Evolutionary conservation across 2,888 invertebrate genomes (phyloP).

Genomic region (Acrocyrtus sp.): DNA sequence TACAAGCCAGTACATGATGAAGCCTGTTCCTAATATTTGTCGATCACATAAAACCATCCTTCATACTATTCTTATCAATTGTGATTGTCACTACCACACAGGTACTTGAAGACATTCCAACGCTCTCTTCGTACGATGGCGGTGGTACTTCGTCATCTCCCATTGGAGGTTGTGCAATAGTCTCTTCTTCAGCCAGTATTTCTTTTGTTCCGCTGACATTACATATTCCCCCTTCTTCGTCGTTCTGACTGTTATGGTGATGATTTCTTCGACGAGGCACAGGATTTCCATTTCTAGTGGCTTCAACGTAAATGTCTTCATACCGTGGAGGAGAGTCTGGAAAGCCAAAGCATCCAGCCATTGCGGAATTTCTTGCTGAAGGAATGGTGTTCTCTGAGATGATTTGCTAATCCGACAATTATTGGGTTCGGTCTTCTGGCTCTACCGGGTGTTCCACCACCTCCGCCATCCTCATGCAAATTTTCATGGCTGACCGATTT

Average conservation of each 20-base stretch:
- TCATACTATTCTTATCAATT: background rate
- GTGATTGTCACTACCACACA: conserved; percentile 10
- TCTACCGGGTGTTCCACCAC: background rate
- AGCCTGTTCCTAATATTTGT: too few relatives aligned
- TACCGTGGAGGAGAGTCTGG: conserved; percentile 44
- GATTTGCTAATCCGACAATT: conserved; percentile 41
- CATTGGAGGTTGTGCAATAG: background rate
- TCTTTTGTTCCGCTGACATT: conserved; percentile 17
- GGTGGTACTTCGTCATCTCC: conserved; percentile 19
- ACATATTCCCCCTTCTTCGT: background rate
- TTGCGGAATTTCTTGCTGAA: conserved; percentile 30
- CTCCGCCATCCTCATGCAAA: conserved; percentile 12
- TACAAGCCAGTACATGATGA: too few relatives aligned
- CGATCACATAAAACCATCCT: background rate
- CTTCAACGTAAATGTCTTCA: conserved; percentile 32
- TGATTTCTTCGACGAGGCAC: too few relatives aligned
- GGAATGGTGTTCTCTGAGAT: conserved; percentile 44
- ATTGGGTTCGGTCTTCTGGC: conserved; percentile 36
- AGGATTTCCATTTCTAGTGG: background rate
- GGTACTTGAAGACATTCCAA: conserved; percentile 20
- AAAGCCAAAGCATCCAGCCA: conserved; percentile 31
- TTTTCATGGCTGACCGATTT: conserved; percentile 35
- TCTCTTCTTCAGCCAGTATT: conserved; percentile 21
- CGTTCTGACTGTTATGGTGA: background rate
- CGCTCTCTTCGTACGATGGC: conserved; percentile 20